phyloP scores from a whole-genome alignment of 2,113 vertebrate species.

The Synchiropus splendidus region DNA sequence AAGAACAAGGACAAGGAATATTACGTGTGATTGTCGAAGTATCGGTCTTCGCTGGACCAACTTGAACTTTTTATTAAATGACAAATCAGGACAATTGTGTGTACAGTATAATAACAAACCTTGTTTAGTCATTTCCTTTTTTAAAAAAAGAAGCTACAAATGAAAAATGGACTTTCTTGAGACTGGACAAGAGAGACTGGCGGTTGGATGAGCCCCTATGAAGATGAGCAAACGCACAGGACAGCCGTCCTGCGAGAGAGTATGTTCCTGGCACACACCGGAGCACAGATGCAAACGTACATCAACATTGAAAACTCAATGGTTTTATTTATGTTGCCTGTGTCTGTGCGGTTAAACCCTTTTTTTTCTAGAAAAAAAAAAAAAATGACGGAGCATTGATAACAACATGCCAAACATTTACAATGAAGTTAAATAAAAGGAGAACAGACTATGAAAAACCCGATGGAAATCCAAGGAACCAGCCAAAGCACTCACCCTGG shows the following conservation, averaged over 20 bases:
- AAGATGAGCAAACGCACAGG: constrained; percentile 44
- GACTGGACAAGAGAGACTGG: constrained; percentile 37
- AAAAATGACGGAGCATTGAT: constrained; percentile 44
- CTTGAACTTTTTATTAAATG: constrained; percentile 26
- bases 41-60: constrained; percentile 37
- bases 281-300: constrained; percentile 32
- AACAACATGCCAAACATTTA: constrained; percentile 70
- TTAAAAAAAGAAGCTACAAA: constrained; percentile 26
- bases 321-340: constrained; percentile 89
- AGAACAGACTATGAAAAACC: constrained; percentile 42
- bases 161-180: constrained; percentile 74
- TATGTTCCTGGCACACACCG: constrained; percentile 73
- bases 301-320: constrained; percentile 72
- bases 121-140: constrained; percentile 77
- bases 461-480: constrained; percentile 78
- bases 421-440: constrained; percentile 60
- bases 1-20: constrained; percentile 99
- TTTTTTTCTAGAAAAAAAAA: constrained; percentile 62
- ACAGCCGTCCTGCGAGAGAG: constrained; percentile 61
- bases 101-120: constrained; percentile 87
- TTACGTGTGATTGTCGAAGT: constrained; percentile 84
- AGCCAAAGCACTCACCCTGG: constrained; percentile 79
- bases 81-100: constrained; percentile 67
- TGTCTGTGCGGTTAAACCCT: constrained; percentile 86
- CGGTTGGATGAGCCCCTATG: constrained; percentile 36